phyloP scores from a whole-genome alignment of 1,140 invertebrate species.

The Hyphantria cunea region DNA sequence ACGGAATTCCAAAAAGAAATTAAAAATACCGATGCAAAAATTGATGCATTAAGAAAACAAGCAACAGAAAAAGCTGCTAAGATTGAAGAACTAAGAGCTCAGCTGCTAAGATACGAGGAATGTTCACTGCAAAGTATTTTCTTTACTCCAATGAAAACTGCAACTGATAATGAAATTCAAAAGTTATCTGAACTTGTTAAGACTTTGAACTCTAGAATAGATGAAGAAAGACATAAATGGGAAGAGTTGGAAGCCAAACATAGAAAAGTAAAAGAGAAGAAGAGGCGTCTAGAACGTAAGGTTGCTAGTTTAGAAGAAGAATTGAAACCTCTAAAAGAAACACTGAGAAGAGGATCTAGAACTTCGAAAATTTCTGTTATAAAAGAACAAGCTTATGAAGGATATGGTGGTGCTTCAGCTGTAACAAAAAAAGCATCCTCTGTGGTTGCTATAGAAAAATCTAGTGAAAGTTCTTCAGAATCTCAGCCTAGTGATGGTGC shows the following conservation, averaged over 20 bases:
- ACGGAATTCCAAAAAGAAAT: slow-evolving; percentile 62
- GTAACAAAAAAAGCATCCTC: slow-evolving; percentile 57
- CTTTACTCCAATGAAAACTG: slow-evolving; percentile 75
- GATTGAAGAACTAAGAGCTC: slow-evolving; percentile 70
- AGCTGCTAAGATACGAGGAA: slow-evolving; percentile 68
- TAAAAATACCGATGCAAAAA: slow-evolving; percentile 69
- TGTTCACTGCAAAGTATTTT: slow-evolving; percentile 74
- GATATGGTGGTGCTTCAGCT: slow-evolving; percentile 23
- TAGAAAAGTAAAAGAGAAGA: slow-evolving; percentile 64
- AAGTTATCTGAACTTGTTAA: slow-evolving; percentile 64
- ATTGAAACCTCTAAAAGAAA: slow-evolving; percentile 54
- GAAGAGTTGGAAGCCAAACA: slow-evolving; percentile 58
- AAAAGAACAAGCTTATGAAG: slow-evolving; percentile 46
- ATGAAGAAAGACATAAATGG: slow-evolving; percentile 64
- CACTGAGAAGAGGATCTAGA: slow-evolving; percentile 49
- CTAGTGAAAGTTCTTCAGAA: slow-evolving; percentile 56
- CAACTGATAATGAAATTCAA: slow-evolving; percentile 74
- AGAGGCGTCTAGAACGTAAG: slow-evolving; percentile 54
- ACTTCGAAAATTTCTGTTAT: slow-evolving; percentile 47
- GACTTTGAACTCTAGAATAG: slow-evolving; percentile 58
- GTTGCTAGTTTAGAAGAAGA: slow-evolving; percentile 53
- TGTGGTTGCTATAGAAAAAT: slow-evolving; percentile 46
- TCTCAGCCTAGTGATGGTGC: slow-evolving; percentile 45
- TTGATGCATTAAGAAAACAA: slow-evolving; percentile 66
- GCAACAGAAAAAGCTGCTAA: slow-evolving; percentile 65